phyloP scores from a whole-genome alignment of 2,797 vertebrate genomes.

The Xiphophorus birchmanni region DNA sequence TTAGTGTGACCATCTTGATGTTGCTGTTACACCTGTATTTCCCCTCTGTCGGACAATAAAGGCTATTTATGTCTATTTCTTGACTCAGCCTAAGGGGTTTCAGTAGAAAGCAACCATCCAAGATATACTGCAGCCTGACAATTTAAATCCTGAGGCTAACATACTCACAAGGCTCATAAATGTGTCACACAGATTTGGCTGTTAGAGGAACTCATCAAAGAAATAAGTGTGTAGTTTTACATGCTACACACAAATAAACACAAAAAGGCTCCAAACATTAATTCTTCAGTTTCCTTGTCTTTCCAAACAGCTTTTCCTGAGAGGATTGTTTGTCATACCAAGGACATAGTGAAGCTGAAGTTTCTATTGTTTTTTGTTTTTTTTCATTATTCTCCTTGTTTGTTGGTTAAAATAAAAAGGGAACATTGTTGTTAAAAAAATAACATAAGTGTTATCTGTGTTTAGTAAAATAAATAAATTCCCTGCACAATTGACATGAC shows the following conservation, averaged over 20 bases:
- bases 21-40: too few species aligned
- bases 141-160: neutral
- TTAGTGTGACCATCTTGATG: too few species aligned
- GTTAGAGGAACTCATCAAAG: neutral
- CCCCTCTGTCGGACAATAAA: too few species aligned
- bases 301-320: neutral
- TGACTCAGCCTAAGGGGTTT: neutral
- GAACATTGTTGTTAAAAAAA: neutral
- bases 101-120: neutral
- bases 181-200: neutral
- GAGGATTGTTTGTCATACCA: neutral
- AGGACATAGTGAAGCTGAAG: neutral
- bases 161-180: neutral
- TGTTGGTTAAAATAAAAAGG: neutral
- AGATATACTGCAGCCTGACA: neutral
- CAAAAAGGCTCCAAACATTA: neutral
- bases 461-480: neutral
- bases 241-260: neutral
- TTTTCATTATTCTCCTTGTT: neutral
- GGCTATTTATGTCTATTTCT: too few species aligned
- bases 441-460: neutral
- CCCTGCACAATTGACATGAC: too few species aligned
- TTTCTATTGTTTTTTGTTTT: neutral
- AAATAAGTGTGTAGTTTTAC: neutral
- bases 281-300: neutral